Conservation (phyloP, 1,140 invertebrate genomes). For the Battus philenor region DNA sequence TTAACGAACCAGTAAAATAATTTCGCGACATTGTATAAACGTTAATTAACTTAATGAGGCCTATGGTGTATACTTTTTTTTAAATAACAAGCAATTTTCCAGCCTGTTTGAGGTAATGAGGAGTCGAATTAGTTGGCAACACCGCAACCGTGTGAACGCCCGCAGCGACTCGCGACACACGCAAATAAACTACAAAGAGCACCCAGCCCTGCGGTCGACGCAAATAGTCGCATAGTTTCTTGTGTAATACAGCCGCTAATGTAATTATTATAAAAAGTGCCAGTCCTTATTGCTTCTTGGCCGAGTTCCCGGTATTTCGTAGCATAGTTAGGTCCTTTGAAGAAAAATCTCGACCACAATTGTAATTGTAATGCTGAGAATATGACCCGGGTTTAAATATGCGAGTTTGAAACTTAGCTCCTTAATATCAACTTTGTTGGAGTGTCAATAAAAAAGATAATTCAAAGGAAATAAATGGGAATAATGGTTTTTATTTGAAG, state of each 20-base stretch:
- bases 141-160: conserved; percentile 50
- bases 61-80: not conserved
- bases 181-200: conserved; percentile 51
- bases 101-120: conserved; percentile 4
- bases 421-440: too few species aligned
- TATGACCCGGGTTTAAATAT: too few species aligned
- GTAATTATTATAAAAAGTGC: conserved; percentile 27
- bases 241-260: conserved; percentile 20
- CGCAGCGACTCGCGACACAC: conserved; percentile 55
- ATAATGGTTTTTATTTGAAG: too few species aligned
- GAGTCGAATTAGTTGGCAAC: conserved; percentile 25
- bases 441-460: too few species aligned
- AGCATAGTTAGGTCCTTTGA: conserved; percentile 15
- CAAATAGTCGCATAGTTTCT: conserved; percentile 42
- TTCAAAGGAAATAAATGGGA: too few species aligned
- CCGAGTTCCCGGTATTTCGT: conserved; percentile 17
- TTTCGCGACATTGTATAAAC: not conserved
- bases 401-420: too few species aligned
- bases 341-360: conserved; percentile 5
- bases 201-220: conserved; percentile 28
- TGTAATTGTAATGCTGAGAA: too few species aligned
- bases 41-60: not conserved
- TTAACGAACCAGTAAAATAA: too few species aligned
- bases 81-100: conserved; percentile 10
- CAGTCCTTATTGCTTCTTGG: conserved; percentile 11